These are phyloP conservation scores for Cantharis flavilabris DNA, from an alignment of 2,888 invertebrate genomes.

Conservation along the genomic window DNA sequence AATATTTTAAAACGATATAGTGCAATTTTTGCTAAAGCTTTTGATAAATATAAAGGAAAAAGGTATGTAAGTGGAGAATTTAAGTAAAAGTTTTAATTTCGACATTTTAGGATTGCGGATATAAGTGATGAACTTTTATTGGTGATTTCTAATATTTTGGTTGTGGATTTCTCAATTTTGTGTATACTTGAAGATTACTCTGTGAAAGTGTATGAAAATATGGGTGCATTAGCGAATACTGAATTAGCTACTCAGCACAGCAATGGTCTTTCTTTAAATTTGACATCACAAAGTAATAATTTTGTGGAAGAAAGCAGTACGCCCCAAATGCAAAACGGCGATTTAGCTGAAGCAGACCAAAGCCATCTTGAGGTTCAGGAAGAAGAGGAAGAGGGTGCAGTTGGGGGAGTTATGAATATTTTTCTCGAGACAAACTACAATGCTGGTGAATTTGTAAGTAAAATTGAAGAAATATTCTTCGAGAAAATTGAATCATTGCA, in stretches of 20 bases:
- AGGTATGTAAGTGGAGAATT: conserved; percentile 41
- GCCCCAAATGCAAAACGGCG: conserved; percentile 68
- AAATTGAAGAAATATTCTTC: neutral
- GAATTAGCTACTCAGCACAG: conserved; percentile 40
- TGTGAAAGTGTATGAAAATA: conserved; percentile 38
- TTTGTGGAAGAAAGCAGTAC: conserved; percentile 45
- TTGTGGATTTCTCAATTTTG: conserved; percentile 49
- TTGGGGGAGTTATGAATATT: conserved; percentile 48
- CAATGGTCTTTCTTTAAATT: conserved; percentile 21
- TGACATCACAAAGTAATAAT: conserved; percentile 52
- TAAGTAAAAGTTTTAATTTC: neutral
- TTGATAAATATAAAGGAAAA: conserved; percentile 55
- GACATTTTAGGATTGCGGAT: conserved; percentile 42
- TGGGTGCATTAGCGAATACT: conserved; percentile 28
- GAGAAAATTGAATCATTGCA: neutral
- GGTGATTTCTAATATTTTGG: conserved; percentile 45
- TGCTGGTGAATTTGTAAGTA: conserved; percentile 11
- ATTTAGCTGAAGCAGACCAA: conserved; percentile 82
- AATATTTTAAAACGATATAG: conserved; percentile 56
- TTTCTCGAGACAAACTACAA: conserved; percentile 12
- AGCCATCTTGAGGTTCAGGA: conserved; percentile 59
- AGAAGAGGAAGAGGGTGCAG: conserved; percentile 51
- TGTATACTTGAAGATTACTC: conserved; percentile 48
- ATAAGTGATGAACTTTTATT: conserved; percentile 46
- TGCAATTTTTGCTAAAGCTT: conserved; percentile 51